Percentiles rank a stretch among this genome's conserved stretches.
Evolutionary conservation across 1,140 invertebrate species (phyloP).

Genomic region (Linepithema humile): DNA sequence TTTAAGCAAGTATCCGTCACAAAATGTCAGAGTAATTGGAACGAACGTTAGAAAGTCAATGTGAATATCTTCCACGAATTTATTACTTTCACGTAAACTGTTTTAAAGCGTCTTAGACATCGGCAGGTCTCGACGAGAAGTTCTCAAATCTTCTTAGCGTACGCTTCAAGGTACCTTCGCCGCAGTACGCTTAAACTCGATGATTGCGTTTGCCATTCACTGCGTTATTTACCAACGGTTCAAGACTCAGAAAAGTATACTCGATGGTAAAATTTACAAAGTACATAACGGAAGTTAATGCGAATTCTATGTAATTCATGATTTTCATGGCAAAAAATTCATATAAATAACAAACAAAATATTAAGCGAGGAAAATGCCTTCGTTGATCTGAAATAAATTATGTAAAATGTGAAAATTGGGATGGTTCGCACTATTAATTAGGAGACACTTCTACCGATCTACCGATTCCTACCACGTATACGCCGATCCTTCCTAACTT

Average conservation of each 20-base stretch:
- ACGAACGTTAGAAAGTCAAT: not conserved
- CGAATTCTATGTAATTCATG: not conserved
- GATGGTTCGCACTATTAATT: not conserved
- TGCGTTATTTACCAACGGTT: slow-evolving; percentile 26
- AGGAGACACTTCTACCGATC: slow-evolving; percentile 33
- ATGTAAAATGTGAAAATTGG: not conserved
- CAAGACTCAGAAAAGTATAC: not conserved
- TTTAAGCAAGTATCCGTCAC: not conserved
- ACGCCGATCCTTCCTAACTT: slow-evolving; percentile 31
- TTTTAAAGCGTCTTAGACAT: slow-evolving; percentile 24
- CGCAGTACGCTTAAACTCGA: slow-evolving; percentile 14
- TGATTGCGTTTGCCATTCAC: slow-evolving; percentile 30
- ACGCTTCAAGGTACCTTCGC: not conserved
- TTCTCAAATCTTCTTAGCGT: slow-evolving; percentile 31
- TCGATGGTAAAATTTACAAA: not conserved
- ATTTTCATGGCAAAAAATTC: not conserved
- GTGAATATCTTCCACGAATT: not conserved
- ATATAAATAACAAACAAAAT: not conserved
- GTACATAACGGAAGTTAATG: not conserved
- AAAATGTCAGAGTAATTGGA: not conserved
- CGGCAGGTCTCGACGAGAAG: slow-evolving; percentile 24
- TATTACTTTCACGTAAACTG: slow-evolving; percentile 24
- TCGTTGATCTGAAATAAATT: not conserved
- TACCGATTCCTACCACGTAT: slow-evolving; percentile 36
- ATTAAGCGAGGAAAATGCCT: not conserved